phyloP scores from a whole-genome alignment of 2,888 invertebrate species.

The Caradrina clavipalpis region DNA sequence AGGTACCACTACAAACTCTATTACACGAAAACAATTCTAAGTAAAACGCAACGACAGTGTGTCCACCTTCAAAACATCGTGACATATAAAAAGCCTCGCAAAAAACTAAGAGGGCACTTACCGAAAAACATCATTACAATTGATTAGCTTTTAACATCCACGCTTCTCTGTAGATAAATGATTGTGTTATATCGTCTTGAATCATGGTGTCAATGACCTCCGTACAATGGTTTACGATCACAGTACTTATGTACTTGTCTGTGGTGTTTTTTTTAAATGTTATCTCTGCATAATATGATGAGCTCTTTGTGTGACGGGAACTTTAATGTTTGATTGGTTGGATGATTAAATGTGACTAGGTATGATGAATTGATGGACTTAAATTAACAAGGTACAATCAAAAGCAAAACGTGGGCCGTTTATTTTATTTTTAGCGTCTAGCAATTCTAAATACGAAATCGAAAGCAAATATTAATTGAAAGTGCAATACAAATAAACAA shows the following conservation, averaged over 20 bases:
- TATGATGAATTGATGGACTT: conserved; percentile 3
- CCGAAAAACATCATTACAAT: conserved; percentile 79
- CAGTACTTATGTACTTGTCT: conserved; percentile 48
- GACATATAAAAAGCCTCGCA: conserved; percentile 72
- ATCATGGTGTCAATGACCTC: conserved; percentile 71
- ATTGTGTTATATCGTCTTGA: conserved; percentile 71
- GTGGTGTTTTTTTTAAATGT: conserved; percentile 46
- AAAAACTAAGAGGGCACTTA: conserved; percentile 78
- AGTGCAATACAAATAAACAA: conserved; percentile 20
- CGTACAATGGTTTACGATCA: conserved; percentile 52
- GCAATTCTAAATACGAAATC: conserved; percentile 5
- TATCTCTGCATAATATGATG: conserved; percentile 39
- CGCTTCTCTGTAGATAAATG: conserved; percentile 73
- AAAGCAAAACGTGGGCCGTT: conserved; percentile 1
- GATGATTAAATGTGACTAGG: conserved; percentile 3
- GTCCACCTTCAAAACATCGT: conserved; percentile 58
- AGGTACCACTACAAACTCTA: too few species aligned
- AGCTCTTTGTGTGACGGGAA: conserved; percentile 19
- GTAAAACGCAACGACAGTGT: conserved; percentile 36
- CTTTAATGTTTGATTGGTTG: conserved; percentile 5
- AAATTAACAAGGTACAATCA: conserved; percentile 13
- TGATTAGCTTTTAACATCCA: conserved; percentile 77
- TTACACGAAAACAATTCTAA: background rate
- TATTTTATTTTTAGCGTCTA: background rate
- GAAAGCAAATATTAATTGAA: conserved; percentile 37